phyloP scores from a whole-genome alignment of 2,113 vertebrate genomes.

The Prietella phreatophila region DNA sequence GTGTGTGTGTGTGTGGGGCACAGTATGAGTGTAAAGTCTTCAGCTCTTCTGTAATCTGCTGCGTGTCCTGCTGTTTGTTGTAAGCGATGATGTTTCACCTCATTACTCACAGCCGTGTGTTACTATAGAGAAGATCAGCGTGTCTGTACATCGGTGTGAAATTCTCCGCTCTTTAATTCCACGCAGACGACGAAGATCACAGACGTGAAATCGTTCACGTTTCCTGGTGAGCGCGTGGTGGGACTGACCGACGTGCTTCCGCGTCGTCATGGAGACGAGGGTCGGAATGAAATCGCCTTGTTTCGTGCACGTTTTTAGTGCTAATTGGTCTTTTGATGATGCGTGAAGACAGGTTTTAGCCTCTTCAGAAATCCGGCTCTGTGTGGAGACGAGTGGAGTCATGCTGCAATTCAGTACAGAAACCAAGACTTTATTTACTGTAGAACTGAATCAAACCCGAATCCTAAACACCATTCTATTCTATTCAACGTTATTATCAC shows the following conservation, averaged over 20 bases:
- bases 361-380: background rate
- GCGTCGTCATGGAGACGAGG: slow-evolving; percentile 47
- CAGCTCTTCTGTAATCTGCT: background rate
- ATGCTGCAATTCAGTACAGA: background rate
- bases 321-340: slow-evolving; percentile 41
- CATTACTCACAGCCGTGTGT: background rate
- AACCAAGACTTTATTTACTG: background rate
- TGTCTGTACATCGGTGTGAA: background rate
- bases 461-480: background rate
- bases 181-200: background rate
- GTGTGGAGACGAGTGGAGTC: background rate
- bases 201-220: background rate
- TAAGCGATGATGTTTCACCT: background rate
- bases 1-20: background rate
- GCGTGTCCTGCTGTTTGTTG: background rate
- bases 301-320: slow-evolving; percentile 35
- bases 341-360: background rate
- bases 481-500: background rate
- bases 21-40: background rate
- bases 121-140: background rate
- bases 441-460: background rate
- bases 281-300: slow-evolving; percentile 27
- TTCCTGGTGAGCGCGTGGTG: slow-evolving; percentile 4
- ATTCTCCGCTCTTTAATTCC: background rate
- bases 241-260: slow-evolving; percentile 26